A percentile compares a stretch with the other conserved stretches of the same genome.
These are phyloP conservation scores for Basileuterus tristriatus DNA, from an alignment of 2,797 vertebrate species.

Conservation along the genomic window DNA sequence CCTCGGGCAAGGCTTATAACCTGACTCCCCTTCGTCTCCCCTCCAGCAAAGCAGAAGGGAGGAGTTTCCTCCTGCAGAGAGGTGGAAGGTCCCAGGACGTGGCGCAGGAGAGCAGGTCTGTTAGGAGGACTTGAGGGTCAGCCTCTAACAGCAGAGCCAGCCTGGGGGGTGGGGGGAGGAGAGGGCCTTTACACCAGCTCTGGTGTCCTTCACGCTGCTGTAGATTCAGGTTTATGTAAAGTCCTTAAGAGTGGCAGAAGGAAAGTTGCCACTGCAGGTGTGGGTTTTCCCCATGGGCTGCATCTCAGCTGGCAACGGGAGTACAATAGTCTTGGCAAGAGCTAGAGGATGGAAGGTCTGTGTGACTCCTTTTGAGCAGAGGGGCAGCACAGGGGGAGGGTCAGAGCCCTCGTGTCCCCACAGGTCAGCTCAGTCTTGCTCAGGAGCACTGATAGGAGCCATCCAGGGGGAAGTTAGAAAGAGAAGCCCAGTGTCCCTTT, in stretches of 20 bases:
- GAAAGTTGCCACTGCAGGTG: neutral
- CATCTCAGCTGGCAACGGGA: neutral
- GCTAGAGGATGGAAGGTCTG: neutral
- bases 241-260: neutral
- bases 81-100: constrained; percentile 49
- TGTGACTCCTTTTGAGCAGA: neutral
- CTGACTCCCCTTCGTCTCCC: constrained; percentile 13
- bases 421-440: neutral
- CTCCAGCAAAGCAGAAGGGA: constrained; percentile 51
- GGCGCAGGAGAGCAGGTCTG: constrained; percentile 45
- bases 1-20: constrained; percentile 36
- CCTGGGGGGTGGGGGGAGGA: neutral
- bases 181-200: neutral
- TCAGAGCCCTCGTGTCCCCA: neutral
- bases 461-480: neutral
- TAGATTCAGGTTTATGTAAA: neutral
- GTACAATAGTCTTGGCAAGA: neutral
- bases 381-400: neutral
- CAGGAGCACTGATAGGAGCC: neutral
- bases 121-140: constrained; percentile 33
- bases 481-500: neutral
- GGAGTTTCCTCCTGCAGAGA: constrained; percentile 44
- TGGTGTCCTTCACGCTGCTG: neutral
- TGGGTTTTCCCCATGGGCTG: neutral
- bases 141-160: constrained; percentile 7